phyloP scores from a whole-genome alignment of 2,797 vertebrate genomes.

The Darevskia nairensis region DNA sequence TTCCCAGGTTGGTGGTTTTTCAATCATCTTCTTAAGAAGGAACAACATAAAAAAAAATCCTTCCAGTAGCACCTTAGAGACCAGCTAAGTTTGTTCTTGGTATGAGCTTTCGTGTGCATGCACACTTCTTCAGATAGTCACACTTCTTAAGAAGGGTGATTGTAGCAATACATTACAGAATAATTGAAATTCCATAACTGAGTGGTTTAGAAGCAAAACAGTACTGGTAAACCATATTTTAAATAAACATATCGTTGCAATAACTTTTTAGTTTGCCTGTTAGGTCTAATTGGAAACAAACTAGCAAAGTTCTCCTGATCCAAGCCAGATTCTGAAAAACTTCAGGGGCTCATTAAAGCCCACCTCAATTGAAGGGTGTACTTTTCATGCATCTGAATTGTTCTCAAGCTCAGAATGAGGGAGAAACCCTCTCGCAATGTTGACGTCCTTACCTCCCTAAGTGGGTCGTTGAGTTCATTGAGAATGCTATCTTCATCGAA shows the following conservation, averaged over 20 bases:
- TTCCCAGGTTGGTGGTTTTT: background rate
- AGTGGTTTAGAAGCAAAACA: background rate
- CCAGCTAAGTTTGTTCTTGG: too few relatives aligned
- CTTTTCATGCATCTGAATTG: background rate
- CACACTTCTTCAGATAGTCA: too few relatives aligned
- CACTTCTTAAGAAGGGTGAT: background rate
- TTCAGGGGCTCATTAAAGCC: background rate
- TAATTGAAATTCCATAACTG: background rate
- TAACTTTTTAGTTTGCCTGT: background rate
- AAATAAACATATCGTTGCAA: background rate
- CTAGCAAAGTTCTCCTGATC: background rate
- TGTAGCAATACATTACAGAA: constrained; percentile 1
- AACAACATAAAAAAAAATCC: too few relatives aligned
- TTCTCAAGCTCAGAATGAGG: background rate
- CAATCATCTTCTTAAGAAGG: background rate
- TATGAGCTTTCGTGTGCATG: too few relatives aligned
- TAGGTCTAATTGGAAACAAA: background rate
- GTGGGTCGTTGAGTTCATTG: constrained; percentile 96
- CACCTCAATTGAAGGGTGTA: background rate
- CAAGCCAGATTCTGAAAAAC: background rate
- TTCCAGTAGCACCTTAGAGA: too few relatives aligned
- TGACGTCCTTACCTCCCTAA: constrained; percentile 90
- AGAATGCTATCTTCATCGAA: constrained; percentile 99
- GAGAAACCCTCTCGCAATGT: background rate
- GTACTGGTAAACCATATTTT: background rate